Conservation (phyloP, 2,797 vertebrate species). For the Trachurus trachurus region DNA sequence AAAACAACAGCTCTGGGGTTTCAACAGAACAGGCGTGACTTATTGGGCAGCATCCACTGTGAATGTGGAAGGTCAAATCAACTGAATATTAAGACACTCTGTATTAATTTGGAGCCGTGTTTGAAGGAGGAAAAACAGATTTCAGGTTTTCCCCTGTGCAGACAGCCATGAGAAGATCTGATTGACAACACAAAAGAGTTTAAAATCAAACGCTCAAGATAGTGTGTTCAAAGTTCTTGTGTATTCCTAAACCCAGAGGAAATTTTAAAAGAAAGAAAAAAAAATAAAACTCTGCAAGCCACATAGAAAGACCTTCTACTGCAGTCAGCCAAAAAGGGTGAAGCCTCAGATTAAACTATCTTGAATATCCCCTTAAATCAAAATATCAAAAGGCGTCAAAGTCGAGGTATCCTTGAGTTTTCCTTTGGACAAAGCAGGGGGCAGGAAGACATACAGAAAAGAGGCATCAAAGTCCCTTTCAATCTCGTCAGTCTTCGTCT, state of each 20-base stretch:
- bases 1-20: background rate
- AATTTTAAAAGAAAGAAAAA: constrained; percentile 11
- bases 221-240: constrained; percentile 16
- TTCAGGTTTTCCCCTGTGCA: constrained; percentile 9
- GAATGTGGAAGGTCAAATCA: constrained; percentile 5
- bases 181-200: constrained; percentile 21
- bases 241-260: constrained; percentile 13
- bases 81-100: background rate
- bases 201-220: constrained; percentile 19
- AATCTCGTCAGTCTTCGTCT: constrained; percentile 34
- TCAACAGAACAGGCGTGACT: background rate
- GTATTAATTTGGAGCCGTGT: background rate
- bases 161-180: background rate
- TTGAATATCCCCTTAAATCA: constrained; percentile 47
- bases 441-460: constrained; percentile 39
- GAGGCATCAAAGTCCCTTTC: constrained; percentile 63
- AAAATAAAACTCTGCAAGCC: background rate
- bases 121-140: background rate
- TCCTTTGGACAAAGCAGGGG: constrained; percentile 55
- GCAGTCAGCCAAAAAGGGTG: constrained; percentile 11
- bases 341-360: constrained; percentile 44
- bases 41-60: background rate
- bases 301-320: constrained; percentile 17
- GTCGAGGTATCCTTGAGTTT: constrained; percentile 58
- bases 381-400: constrained; percentile 58